Evolutionary conservation across 2,113 vertebrate species (phyloP).

Genomic region (Malurus cyaneus): DNA sequence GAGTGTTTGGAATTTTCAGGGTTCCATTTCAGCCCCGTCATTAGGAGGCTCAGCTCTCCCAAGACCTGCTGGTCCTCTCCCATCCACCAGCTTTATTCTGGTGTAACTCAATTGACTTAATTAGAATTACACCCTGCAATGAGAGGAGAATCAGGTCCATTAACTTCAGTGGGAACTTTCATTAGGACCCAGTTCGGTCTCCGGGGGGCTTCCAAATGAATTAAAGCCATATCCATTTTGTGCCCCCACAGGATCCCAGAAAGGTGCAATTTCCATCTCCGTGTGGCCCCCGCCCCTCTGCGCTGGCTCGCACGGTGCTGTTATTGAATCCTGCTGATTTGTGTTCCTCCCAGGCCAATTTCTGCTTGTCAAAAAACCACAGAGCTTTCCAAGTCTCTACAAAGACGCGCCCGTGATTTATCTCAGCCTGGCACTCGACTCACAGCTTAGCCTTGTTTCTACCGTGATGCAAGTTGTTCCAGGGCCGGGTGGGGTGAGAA

Average conservation of each 20-base stretch:
- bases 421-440: conserved; percentile 5
- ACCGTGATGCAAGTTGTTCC: background rate
- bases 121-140: conserved; percentile 51
- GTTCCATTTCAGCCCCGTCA: conserved; percentile 24
- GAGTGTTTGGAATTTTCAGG: background rate
- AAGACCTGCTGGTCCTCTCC: conserved; percentile 30
- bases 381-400: conserved; percentile 49
- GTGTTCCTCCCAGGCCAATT: conserved; percentile 24
- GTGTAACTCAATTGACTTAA: conserved; percentile 49
- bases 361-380: conserved; percentile 33
- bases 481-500: background rate
- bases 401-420: conserved; percentile 46
- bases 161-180: conserved; percentile 64
- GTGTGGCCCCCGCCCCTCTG: background rate
- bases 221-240: conserved; percentile 18
- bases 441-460: background rate
- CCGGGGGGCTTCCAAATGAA: conserved; percentile 23
- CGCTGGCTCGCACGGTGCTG: conserved; percentile 6
- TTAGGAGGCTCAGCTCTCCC: conserved; percentile 37
- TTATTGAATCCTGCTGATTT: conserved; percentile 57
- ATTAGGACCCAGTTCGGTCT: conserved; percentile 53
- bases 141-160: conserved; percentile 55
- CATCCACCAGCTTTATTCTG: conserved; percentile 29
- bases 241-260: background rate
- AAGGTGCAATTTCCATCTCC: background rate